Evolutionary conservation across 2,113 vertebrate genomes (phyloP).

Genomic region (Cranoglanis bouderius): DNA sequence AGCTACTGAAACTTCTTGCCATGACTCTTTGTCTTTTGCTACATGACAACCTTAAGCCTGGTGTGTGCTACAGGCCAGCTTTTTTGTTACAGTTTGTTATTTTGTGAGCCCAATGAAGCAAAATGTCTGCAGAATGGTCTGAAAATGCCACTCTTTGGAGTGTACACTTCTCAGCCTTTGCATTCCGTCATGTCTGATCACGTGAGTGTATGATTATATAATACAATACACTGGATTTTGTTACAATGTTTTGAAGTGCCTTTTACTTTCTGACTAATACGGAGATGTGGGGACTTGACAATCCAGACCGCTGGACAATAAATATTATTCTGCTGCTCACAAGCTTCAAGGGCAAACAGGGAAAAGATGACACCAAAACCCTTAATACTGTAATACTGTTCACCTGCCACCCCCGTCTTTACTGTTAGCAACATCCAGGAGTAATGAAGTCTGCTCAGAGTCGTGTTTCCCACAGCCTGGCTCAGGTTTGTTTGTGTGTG

Average conservation of each 20-base stretch:
- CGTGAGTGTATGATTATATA: conserved; percentile 45
- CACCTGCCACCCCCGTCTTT: conserved; percentile 45
- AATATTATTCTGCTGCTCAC: conserved; percentile 54
- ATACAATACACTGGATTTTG: conserved; percentile 67
- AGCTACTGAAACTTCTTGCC: conserved; percentile 62
- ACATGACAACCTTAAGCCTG: conserved; percentile 50
- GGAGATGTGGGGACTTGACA: conserved; percentile 60
- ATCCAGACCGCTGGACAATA: conserved; percentile 54
- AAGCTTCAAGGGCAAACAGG: conserved; percentile 58
- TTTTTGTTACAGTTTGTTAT: conserved; percentile 49
- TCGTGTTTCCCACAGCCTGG: conserved; percentile 40
- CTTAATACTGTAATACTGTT: conserved; percentile 56
- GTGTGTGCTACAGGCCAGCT: conserved; percentile 41
- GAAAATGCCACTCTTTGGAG: conserved; percentile 53
- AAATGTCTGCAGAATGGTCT: conserved; percentile 46
- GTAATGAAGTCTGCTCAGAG: conserved; percentile 18
- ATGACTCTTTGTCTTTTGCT: conserved; percentile 44
- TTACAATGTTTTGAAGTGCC: conserved; percentile 73
- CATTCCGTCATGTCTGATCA: conserved; percentile 66
- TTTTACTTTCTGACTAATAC: conserved; percentile 69
- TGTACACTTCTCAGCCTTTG: conserved; percentile 59
- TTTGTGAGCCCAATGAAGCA: conserved; percentile 55
- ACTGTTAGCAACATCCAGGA: conserved; percentile 38
- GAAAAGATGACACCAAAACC: conserved; percentile 59
- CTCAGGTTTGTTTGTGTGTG: conserved; percentile 18